Base-by-base conservation (phyloP, 2,113 vertebrate species). In the Loxodonta africana region DNA sequence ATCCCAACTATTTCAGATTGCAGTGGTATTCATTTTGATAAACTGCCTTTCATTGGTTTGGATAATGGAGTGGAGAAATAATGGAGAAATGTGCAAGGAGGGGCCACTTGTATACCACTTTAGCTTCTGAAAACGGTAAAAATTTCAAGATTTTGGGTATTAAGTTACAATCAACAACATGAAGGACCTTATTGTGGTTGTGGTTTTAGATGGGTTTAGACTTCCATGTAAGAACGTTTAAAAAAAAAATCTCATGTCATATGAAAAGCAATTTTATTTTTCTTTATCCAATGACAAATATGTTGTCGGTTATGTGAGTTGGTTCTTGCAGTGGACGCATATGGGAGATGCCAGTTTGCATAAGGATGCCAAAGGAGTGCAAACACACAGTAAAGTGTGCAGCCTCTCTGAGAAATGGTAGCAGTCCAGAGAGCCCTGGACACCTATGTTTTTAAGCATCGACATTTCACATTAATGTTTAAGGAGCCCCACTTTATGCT, bases 61-160 rank as follows among this genome's bases (percentile, higher is more conserved):
- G 57, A 87, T 95, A 91, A 81, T 44, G 71, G 5, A 86, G 21
- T 69, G 21, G 80, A 88, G 44, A 95, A 88, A 78, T 92, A 65
- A 78, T 18, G 69, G 21, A 88, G 81, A 81, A 87, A 93, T 62
- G 41, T 83, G 26, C 62, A 67, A 30, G n/a, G 48, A 90, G 18
- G 20, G 3, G 57, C 46, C 21, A 37, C 82, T 44, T 91, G 23
- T 57, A 65, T 67, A 83, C 91, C 10, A 69, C 51, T 91, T 95
- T n/a, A 77, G 83, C 86, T 95, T 95, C 71, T 97, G 81, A 77
- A 95, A 97, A 87, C 80, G 51, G 44, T 87, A 91, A 69, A 33
- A 62, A 92, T 95, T 88, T 96, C 17, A 67, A 89, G 51, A 85
- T 53, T 63, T 86, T 86, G 33, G 57, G 69, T 74, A 63, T 84